Conservation (phyloP, 2,888 invertebrate genomes). For the Teleogryllus oceanicus region DNA sequence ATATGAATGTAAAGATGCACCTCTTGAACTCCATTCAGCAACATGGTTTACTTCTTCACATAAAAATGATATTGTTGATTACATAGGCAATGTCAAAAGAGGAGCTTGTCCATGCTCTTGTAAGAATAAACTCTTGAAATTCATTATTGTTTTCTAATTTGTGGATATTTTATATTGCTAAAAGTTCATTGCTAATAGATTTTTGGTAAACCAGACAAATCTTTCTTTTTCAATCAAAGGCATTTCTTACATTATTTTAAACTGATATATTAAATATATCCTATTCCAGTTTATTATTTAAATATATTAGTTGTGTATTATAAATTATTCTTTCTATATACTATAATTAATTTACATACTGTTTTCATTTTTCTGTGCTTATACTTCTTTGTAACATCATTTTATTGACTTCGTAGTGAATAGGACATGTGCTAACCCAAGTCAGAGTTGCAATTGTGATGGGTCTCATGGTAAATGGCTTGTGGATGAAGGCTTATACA, state of each 20-base stretch:
- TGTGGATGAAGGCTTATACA: slow-evolving; percentile 83
- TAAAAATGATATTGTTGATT: slow-evolving; percentile 73
- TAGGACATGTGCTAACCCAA: slow-evolving; percentile 46
- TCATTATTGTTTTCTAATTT: slow-evolving; percentile 43
- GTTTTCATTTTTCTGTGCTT: background rate
- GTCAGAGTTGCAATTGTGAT: slow-evolving; percentile 79
- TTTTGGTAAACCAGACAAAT: slow-evolving; percentile 25
- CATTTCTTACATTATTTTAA: too few species aligned
- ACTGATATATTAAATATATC: too few species aligned
- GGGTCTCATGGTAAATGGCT: slow-evolving; percentile 78
- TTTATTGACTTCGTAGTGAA: slow-evolving; percentile 56
- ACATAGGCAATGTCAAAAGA: slow-evolving; percentile 76
- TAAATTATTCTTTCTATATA: too few species aligned
- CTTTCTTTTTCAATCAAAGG: background rate
- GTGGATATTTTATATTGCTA: slow-evolving; percentile 49
- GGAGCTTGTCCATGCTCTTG: slow-evolving; percentile 57
- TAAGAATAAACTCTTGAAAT: slow-evolving; percentile 40
- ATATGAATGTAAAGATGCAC: slow-evolving; percentile 86
- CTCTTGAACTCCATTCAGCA: slow-evolving; percentile 78
- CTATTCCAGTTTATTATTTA: too few species aligned
- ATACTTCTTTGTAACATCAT: background rate
- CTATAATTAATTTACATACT: too few species aligned
- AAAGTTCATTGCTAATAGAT: slow-evolving; percentile 23
- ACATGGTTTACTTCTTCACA: slow-evolving; percentile 86
- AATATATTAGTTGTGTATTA: too few species aligned